phyloP scores from a whole-genome alignment of 1,140 invertebrate species.

The Macrocentrus cingulum region DNA sequence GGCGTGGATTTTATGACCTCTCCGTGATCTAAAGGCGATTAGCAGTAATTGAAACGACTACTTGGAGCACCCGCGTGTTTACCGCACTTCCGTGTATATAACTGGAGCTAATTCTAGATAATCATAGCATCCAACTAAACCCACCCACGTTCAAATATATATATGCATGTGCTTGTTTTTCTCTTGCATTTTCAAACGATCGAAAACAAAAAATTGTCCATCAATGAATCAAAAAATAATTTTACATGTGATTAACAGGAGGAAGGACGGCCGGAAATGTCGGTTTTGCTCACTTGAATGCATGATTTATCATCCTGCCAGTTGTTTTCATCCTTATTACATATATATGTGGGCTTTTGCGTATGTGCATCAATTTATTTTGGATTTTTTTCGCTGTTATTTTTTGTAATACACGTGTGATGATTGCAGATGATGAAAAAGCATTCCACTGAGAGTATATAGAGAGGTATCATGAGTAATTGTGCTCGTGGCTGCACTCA shows the following conservation, averaged over 20 bases:
- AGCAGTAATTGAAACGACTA: slow-evolving; percentile 26
- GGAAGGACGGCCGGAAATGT: slow-evolving; percentile 13
- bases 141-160: slow-evolving; percentile 9
- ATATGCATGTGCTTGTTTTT: too few relatives aligned
- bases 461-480: slow-evolving; percentile 9
- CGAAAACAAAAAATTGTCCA: too few relatives aligned
- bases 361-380: too few relatives aligned
- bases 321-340: too few relatives aligned
- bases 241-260: slow-evolving; percentile 15
- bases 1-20: slow-evolving; percentile 21
- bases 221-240: slow-evolving; percentile 17
- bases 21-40: slow-evolving; percentile 24
- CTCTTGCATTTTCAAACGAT: too few relatives aligned
- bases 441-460: slow-evolving; percentile 5
- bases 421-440: slow-evolving; percentile 8
- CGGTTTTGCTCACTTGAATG: background rate
- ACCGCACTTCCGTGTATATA: slow-evolving; percentile 22
- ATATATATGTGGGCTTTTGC: too few relatives aligned
- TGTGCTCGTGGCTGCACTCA: slow-evolving; percentile 26
- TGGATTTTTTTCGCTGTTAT: background rate
- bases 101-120: slow-evolving; percentile 26
- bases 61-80: slow-evolving; percentile 18
- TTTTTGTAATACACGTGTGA: background rate
- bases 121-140: slow-evolving; percentile 12
- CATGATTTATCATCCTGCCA: too few relatives aligned